phyloP scores from a whole-genome alignment of 2,113 vertebrate species.

The Stictonetta naevosa region DNA sequence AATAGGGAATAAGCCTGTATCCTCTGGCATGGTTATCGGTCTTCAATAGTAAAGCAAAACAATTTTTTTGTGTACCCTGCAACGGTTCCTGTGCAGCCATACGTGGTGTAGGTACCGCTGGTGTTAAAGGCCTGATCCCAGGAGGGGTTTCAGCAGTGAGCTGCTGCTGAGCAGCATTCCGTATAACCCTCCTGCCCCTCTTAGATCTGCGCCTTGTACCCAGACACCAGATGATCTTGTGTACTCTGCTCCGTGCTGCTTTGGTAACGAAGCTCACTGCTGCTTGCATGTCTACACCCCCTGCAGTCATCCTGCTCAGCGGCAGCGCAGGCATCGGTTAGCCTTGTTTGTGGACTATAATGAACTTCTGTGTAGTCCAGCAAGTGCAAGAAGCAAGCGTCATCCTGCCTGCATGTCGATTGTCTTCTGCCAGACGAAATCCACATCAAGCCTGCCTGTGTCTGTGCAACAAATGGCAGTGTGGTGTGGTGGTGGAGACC shows the following conservation, averaged over 20 bases:
- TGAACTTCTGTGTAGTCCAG: not conserved
- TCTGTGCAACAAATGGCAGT: not conserved
- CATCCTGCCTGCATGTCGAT: not conserved
- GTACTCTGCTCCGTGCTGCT: not conserved
- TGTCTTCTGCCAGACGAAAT: not conserved
- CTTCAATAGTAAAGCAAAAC: not conserved
- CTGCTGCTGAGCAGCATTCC: not conserved
- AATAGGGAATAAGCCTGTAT: not conserved
- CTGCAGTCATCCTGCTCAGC: not conserved
- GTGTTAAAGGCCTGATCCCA: no score
- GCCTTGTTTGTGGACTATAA: not conserved
- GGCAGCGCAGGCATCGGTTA: fast-evolving
- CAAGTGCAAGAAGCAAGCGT: not conserved
- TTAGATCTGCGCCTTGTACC: not conserved
- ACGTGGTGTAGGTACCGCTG: not conserved
- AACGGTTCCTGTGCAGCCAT: not conserved
- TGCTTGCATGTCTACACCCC: not conserved
- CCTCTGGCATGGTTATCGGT: not conserved
- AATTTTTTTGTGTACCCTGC: not conserved
- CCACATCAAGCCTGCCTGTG: not conserved
- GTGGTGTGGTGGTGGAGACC: no score
- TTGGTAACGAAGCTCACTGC: not conserved
- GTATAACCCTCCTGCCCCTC: not conserved
- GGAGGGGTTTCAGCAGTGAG: not conserved
- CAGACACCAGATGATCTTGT: not conserved